Base-by-base conservation (phyloP, 2,888 invertebrate genomes). In the Ctena decussata region DNA sequence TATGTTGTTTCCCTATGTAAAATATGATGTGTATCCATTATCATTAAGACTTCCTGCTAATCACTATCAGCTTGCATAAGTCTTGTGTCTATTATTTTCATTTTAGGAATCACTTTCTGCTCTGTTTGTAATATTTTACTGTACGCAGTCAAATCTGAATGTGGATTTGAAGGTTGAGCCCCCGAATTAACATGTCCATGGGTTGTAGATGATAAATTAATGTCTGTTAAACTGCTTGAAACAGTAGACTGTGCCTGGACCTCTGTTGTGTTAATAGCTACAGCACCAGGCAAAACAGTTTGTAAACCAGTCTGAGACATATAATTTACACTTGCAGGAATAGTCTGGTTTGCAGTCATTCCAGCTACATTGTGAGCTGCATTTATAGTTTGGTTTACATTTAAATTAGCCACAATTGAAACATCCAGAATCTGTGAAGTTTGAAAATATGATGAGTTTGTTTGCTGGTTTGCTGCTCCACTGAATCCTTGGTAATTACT, bases 1-100 rank as follows among this genome's bases (percentile, higher is more conserved):
- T n/a, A n/a, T n/a, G n/a, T n/a, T n/a, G n/a, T n/a, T n/a, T n/a
- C n/a, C n/a, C n/a, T n/a, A n/a, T n/a, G n/a, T n/a, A n/a, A n/a
- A n/a, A n/a, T n/a, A n/a, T n/a, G n/a, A n/a, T n/a, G n/a, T n/a
- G n/a, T n/a, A n/a, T n/a, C n/a, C n/a, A n/a, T n/a, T n/a, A n/a
- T n/a, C n/a, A n/a, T n/a, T n/a, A n/a, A n/a, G n/a, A n/a, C n/a
- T n/a, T n/a, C n/a, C n/a, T n/a, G n/a, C 46, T 46, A 82, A 57
- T 46, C 65, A 53, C 86, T 86, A 32, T 89, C 88, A 79, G 91
- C 92, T 80, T 91, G 90, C 78, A 94, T 89, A 41, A 92, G 86
- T 39, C 94, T 88, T 27, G 91, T 93, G 80, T 94, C 94, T 39
- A 94, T 75, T 37, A 94, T 86, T 71, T 80, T 80, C 72, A 89